Conservation (phyloP, 2,888 invertebrate genomes). For the Amaurobius ferox region DNA sequence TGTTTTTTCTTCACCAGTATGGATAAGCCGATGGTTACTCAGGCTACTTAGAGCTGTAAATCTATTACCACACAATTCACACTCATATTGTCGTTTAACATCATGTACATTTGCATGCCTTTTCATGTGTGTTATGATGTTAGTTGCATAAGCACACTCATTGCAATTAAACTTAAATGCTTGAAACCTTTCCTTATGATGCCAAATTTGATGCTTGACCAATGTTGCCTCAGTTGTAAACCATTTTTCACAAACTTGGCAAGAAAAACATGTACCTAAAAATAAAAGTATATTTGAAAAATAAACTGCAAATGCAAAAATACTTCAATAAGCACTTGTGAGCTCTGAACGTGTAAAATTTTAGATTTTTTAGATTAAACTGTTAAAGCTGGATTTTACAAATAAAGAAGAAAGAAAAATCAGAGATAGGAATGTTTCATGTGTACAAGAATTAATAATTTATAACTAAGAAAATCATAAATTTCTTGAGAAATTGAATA, state of each 20-base stretch:
- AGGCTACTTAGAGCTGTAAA: constrained; percentile 41
- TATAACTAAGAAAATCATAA: too few species aligned
- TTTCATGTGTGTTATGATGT: constrained; percentile 48
- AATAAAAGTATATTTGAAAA: too few species aligned
- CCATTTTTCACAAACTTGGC: constrained; percentile 37
- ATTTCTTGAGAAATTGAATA: too few species aligned
- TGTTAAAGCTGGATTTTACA: too few species aligned
- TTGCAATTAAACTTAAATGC: constrained; percentile 28
- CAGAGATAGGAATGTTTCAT: too few species aligned
- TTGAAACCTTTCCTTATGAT: constrained; percentile 29
- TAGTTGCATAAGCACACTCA: constrained; percentile 51
- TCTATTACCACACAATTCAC: constrained; percentile 58
- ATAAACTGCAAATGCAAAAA: too few species aligned
- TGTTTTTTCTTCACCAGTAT: constrained; percentile 37
- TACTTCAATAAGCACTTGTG: too few species aligned
- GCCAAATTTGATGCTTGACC: constrained; percentile 43
- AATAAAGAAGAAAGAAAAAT: too few species aligned
- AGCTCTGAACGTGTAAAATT: too few species aligned
- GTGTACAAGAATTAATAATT: too few species aligned
- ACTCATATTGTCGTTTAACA: constrained; percentile 8
- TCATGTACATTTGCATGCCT: constrained; percentile 42
- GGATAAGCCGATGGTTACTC: constrained; percentile 34
- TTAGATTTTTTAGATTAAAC: too few species aligned
- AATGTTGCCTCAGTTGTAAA: constrained; percentile 41
- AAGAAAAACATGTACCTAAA: constrained; percentile 17